Conservation (phyloP, 2,888 invertebrate species). For the Ectemnius cavifrons region DNA sequence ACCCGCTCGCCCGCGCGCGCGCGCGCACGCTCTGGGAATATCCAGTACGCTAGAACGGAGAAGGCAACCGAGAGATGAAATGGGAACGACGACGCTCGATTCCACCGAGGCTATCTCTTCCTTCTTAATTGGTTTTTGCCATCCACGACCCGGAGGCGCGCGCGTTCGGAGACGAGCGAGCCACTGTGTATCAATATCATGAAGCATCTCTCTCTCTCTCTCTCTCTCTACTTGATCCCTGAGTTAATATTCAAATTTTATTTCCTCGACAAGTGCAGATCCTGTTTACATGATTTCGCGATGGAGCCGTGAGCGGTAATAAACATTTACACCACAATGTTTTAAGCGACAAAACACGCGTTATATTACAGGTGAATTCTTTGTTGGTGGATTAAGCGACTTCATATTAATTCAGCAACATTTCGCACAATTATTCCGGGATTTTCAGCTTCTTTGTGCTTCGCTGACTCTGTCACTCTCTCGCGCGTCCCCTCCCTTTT, state of each 20-base stretch:
- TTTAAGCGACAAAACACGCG: no score
- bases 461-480: background rate
- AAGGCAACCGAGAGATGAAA: background rate
- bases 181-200: no score
- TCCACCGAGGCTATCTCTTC: conserved; percentile 1
- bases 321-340: no score
- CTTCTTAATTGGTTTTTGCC: background rate
- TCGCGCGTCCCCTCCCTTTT: background rate
- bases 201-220: no score
- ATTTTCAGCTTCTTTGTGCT: background rate
- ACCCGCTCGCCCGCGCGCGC: background rate
- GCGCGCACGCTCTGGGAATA: background rate
- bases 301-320: no score
- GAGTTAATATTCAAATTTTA: background rate
- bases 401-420: background rate
- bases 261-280: background rate
- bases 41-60: background rate
- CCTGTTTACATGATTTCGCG: background rate
- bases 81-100: background rate
- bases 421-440: background rate
- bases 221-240: background rate
- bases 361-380: no score
- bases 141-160: background rate
- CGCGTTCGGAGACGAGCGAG: no score
- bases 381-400: no score